Conservation (phyloP, 2,888 invertebrate species). For the Neocrepidodera transversa region DNA sequence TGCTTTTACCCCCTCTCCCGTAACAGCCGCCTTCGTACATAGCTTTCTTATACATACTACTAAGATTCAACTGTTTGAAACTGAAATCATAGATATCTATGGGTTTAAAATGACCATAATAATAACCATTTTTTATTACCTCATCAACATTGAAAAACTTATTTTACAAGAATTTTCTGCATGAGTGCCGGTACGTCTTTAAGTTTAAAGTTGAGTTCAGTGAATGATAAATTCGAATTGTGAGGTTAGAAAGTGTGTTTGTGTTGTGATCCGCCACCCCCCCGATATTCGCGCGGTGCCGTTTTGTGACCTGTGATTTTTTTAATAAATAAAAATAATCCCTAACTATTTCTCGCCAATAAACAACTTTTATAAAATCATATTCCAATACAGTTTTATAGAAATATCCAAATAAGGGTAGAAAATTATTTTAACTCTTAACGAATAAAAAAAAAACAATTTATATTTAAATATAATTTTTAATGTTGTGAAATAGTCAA, state of each 20-base stretch:
- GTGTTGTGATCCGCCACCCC: constrained; percentile 32
- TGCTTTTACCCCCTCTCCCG: constrained; percentile 43
- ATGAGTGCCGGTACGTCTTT: constrained; percentile 19
- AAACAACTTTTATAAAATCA: neutral
- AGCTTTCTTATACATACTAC: constrained; percentile 54
- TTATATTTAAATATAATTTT: constrained; percentile 35
- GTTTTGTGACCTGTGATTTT: constrained; percentile 17
- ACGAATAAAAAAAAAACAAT: too few relatives aligned
- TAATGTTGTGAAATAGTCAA: constrained; percentile 16
- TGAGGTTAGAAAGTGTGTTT: constrained; percentile 40
- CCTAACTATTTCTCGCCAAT: neutral
- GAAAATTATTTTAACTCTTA: too few relatives aligned
- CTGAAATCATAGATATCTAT: constrained; percentile 57
- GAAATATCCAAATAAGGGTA: too few relatives aligned
- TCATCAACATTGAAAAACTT: constrained; percentile 10
- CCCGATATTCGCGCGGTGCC: constrained; percentile 14
- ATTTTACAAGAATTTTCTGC: constrained; percentile 22
- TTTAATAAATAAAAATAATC: constrained; percentile 30
- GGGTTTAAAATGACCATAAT: constrained; percentile 51
- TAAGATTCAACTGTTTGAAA: constrained; percentile 59
- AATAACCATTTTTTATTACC: constrained; percentile 30
- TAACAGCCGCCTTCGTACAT: constrained; percentile 49
- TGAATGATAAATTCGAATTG: constrained; percentile 32
- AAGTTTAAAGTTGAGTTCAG: constrained; percentile 27
- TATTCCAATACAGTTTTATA: too few relatives aligned